Evolutionary conservation across 2,113 vertebrate species (phyloP).

Genomic region (Pterophyllum scalare): DNA sequence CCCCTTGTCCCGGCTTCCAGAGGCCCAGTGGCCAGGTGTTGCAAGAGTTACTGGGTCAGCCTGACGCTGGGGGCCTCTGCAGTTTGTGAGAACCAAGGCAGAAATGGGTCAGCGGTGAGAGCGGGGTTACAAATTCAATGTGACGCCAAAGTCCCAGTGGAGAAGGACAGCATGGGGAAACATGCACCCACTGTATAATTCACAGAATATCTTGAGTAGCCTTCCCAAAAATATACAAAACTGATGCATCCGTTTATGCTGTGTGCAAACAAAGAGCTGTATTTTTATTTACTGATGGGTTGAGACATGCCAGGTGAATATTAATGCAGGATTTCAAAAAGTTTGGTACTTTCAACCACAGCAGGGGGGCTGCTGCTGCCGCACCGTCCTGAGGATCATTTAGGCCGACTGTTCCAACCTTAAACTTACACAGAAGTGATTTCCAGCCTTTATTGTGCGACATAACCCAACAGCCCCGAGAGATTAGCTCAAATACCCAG

Average conservation of each 20-base stretch:
- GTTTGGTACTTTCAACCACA: neutral
- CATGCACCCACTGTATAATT: slow-evolving; percentile 33
- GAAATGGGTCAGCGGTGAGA: slow-evolving; percentile 63
- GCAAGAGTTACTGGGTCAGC: slow-evolving; percentile 59
- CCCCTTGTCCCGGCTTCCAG: slow-evolving; percentile 27
- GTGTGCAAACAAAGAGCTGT: neutral
- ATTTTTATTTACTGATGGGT: neutral
- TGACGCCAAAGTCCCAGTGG: slow-evolving; percentile 37
- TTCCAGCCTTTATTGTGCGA: neutral
- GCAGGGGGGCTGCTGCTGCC: neutral
- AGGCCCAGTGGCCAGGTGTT: slow-evolving; percentile 48
- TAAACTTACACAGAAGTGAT: neutral
- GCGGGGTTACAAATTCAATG: slow-evolving; percentile 51
- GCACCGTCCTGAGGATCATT: neutral
- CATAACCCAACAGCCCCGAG: neutral
- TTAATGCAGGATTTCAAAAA: neutral
- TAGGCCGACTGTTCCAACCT: neutral
- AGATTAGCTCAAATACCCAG: neutral
- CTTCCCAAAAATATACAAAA: slow-evolving; percentile 1
- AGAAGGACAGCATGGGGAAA: slow-evolving; percentile 19
- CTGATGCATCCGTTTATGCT: neutral
- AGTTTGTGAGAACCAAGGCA: slow-evolving; percentile 30
- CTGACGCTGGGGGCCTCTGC: slow-evolving; percentile 20
- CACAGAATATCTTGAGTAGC: neutral
- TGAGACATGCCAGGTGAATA: neutral